phyloP scores from a whole-genome alignment of 2,888 invertebrate genomes.

The Mesochorus sp. region DNA sequence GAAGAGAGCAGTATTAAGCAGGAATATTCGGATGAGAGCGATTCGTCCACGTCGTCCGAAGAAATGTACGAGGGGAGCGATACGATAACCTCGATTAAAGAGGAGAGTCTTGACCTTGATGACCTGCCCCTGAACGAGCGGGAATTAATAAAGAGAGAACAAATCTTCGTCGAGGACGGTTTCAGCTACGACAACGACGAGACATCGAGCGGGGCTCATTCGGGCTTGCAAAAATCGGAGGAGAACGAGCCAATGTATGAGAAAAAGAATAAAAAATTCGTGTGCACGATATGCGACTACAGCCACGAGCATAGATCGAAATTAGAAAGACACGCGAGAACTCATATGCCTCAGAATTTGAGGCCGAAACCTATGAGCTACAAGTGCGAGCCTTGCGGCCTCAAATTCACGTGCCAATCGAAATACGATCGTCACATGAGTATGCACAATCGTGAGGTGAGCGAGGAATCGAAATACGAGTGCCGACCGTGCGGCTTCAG shows the following conservation, averaged over 20 bases:
- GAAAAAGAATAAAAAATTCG: not conserved
- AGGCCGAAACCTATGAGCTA: slow-evolving; percentile 73
- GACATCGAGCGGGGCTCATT: not conserved
- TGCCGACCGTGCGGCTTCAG: slow-evolving; percentile 82
- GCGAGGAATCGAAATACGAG: slow-evolving; percentile 77
- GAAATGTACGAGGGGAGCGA: not conserved
- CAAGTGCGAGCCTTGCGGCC: slow-evolving; percentile 82
- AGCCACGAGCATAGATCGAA: slow-evolving; percentile 34
- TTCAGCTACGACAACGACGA: not conserved
- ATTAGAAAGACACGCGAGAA: slow-evolving; percentile 44
- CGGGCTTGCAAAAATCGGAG: not conserved
- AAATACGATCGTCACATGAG: slow-evolving; percentile 43
- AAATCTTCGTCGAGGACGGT: not conserved
- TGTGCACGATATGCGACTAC: slow-evolving; percentile 43
- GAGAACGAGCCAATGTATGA: not conserved
- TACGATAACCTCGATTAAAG: not conserved
- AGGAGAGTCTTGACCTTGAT: slow-evolving; percentile 10
- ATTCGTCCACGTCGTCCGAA: not conserved
- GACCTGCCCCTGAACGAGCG: slow-evolving; percentile 23
- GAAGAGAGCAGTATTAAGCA: not conserved
- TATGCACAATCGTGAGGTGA: slow-evolving; percentile 59
- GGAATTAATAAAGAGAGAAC: not conserved
- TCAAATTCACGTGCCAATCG: slow-evolving; percentile 73
- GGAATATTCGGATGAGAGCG: not conserved
- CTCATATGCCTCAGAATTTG: slow-evolving; percentile 52